Percentiles rank a stretch among this genome's conserved stretches.
Conservation (phyloP, 2,797 vertebrate genomes). For the Rhincodon typus region DNA sequence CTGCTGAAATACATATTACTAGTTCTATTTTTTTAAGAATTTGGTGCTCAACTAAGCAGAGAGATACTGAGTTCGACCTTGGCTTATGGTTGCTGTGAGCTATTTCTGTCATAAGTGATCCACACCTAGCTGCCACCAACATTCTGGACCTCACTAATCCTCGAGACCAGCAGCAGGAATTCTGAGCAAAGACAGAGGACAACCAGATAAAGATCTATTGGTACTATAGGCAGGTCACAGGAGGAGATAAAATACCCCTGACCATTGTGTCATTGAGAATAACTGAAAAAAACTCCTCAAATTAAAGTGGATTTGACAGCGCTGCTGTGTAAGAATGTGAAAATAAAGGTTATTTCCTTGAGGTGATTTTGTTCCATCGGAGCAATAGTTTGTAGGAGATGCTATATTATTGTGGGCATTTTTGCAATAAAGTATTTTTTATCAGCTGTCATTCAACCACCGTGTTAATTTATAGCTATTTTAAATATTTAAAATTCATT, state of each 20-base stretch:
- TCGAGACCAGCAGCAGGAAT: conserved; percentile 40
- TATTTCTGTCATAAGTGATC: conserved; percentile 41
- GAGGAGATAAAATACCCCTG: conserved; percentile 33
- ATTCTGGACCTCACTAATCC: conserved; percentile 40
- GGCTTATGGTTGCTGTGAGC: conserved; percentile 41
- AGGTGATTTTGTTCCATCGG: not conserved
- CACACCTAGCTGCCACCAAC: conserved; percentile 47
- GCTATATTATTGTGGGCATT: not conserved
- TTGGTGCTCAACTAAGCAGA: conserved; percentile 46
- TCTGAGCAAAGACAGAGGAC: conserved; percentile 42
- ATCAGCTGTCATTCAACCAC: too few relatives aligned
- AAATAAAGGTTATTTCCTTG: not conserved
- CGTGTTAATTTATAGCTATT: too few relatives aligned
- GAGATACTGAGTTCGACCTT: conserved; percentile 48
- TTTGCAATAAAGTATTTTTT: too few relatives aligned
- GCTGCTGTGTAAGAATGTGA: not conserved
- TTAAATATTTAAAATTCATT: not conserved
- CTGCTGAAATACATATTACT: not conserved
- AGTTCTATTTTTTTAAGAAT: not conserved
- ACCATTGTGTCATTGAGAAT: not conserved
- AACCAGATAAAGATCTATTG: conserved; percentile 44
- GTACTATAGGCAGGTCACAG: conserved; percentile 44
- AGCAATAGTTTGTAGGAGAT: not conserved
- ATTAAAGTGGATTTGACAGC: not conserved
- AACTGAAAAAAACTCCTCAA: not conserved